Evolutionary conservation across 2,888 invertebrate species (phyloP).

Genomic region (Dyspetes luteomarginatus): DNA sequence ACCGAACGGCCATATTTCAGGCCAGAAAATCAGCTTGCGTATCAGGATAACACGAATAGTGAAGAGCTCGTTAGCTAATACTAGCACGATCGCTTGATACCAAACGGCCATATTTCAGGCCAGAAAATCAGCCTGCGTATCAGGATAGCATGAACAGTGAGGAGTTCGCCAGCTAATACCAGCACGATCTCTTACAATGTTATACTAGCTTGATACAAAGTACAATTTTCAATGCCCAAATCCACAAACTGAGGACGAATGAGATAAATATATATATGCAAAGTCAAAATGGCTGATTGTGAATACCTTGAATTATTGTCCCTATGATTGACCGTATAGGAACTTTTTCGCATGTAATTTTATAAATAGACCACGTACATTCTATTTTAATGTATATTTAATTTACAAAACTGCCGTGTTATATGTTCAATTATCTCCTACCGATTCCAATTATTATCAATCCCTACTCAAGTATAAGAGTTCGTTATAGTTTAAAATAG

Average conservation of each 20-base stretch:
- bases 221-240: slow-evolving; percentile 63
- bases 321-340: no score
- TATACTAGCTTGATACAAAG: slow-evolving; percentile 47
- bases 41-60: slow-evolving; percentile 44
- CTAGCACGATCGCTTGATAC: no score
- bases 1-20: slow-evolving; percentile 93
- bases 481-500: no score
- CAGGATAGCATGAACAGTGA: not conserved
- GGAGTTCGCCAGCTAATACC: not conserved
- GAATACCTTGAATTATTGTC: not conserved
- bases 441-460: no score
- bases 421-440: no score
- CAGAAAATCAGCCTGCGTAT: not conserved
- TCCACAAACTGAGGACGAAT: slow-evolving; percentile 56
- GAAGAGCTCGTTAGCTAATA: not conserved
- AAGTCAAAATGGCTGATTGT: slow-evolving; percentile 44
- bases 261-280: slow-evolving; percentile 45
- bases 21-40: slow-evolving; percentile 73
- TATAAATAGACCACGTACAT: no score
- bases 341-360: no score
- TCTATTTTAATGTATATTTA: no score
- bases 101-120: no score
- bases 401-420: no score
- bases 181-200: not conserved
- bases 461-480: no score